Evolutionary conservation across 2,888 invertebrate genomes (phyloP).

Genomic region (Aphidoletes aphidimyza): DNA sequence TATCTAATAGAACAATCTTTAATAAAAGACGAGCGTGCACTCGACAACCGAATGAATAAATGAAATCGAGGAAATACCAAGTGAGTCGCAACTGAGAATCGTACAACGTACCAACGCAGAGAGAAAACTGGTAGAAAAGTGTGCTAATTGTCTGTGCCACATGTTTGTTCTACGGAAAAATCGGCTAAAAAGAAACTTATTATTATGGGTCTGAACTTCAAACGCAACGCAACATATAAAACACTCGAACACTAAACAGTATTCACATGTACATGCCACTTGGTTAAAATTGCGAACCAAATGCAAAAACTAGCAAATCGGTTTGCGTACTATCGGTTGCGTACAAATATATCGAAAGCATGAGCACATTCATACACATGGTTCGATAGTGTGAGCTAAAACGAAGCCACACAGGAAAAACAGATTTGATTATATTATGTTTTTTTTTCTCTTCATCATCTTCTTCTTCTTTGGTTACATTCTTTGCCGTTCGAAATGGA

Average conservation of each 20-base stretch:
- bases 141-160: constrained; percentile 53
- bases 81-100: too few relatives aligned
- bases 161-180: constrained; percentile 52
- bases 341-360: too few relatives aligned
- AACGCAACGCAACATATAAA: too few relatives aligned
- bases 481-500: constrained; percentile 7
- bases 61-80: too few relatives aligned
- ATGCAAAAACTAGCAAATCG: too few relatives aligned
- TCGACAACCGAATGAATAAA: neutral
- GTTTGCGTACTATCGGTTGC: too few relatives aligned
- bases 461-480: constrained; percentile 15
- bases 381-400: neutral
- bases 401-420: neutral
- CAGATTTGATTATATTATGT: constrained; percentile 31
- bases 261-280: too few relatives aligned
- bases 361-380: neutral
- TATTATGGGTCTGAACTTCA: constrained; percentile 4
- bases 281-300: too few relatives aligned
- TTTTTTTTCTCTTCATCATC: too few relatives aligned
- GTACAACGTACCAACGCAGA: neutral
- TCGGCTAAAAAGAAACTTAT: constrained; percentile 27
- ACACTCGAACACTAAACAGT: too few relatives aligned
- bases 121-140: constrained; percentile 5
- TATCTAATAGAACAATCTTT: too few relatives aligned
- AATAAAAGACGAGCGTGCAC: neutral